Percentiles rank a stretch among this genome's conserved stretches.
Conservation (phyloP, 2,888 invertebrate genomes). For the Drosophila tanythrix region DNA sequence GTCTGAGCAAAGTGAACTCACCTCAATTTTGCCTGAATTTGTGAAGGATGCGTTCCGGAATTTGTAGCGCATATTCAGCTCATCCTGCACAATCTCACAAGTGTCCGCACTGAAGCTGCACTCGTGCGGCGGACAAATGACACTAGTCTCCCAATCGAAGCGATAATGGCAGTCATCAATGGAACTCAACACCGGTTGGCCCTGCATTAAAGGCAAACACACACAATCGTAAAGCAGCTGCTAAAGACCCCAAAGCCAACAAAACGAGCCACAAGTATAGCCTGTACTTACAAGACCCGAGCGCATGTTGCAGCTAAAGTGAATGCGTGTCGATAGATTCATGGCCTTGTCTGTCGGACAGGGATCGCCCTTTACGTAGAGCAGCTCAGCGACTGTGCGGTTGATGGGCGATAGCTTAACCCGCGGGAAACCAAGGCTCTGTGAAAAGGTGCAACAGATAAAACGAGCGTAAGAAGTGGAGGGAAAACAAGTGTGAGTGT, state of each 20-base stretch:
- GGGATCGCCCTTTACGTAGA: slow-evolving; percentile 79
- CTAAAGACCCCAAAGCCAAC: slow-evolving; percentile 14
- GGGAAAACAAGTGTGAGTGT: neutral
- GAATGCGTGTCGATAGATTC: slow-evolving; percentile 80
- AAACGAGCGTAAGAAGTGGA: neutral
- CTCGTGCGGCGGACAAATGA: slow-evolving; percentile 83
- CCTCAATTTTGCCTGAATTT: slow-evolving; percentile 81
- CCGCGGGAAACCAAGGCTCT: slow-evolving; percentile 84
- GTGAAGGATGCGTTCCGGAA: slow-evolving; percentile 80
- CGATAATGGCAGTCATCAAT: slow-evolving; percentile 83
- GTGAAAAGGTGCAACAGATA: slow-evolving; percentile 38
- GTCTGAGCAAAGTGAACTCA: slow-evolving; percentile 44
- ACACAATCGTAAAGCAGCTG: slow-evolving; percentile 7
- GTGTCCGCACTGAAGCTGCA: slow-evolving; percentile 78
- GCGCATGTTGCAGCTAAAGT: slow-evolving; percentile 82
- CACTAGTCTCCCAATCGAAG: slow-evolving; percentile 84
- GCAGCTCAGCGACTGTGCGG: slow-evolving; percentile 78
- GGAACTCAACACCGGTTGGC: slow-evolving; percentile 82
- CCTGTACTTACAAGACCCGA: slow-evolving; percentile 82
- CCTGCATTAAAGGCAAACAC: slow-evolving; percentile 62
- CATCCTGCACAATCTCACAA: slow-evolving; percentile 83
- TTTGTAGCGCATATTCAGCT: slow-evolving; percentile 76
- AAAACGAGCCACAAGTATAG: slow-evolving; percentile 14
- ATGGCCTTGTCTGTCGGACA: slow-evolving; percentile 77
- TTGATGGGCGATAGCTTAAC: slow-evolving; percentile 74